phyloP scores from a whole-genome alignment of 2,888 invertebrate genomes.

The Sussaba pulchella region DNA sequence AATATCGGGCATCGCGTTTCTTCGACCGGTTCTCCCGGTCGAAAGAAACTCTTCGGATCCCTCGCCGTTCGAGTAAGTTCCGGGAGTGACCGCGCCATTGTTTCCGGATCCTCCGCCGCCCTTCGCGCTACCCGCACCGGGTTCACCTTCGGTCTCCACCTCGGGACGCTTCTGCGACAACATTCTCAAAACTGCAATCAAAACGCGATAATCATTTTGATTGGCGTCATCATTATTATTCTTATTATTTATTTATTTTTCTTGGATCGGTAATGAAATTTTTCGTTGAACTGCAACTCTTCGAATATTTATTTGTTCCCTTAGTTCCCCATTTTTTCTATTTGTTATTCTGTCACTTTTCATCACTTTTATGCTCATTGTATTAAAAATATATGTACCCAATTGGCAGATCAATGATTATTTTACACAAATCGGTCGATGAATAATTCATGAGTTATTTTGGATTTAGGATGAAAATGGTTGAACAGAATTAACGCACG shows the following conservation, averaged over 20 bases:
- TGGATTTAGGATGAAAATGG: background rate
- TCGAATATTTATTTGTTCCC: too few relatives aligned
- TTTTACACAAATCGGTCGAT: background rate
- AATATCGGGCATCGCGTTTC: conserved; percentile 96
- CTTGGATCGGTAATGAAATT: background rate
- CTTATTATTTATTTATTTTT: background rate
- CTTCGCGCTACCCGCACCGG: conserved; percentile 63
- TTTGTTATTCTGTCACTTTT: too few relatives aligned
- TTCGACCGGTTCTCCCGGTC: conserved; percentile 93
- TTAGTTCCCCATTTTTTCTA: too few relatives aligned
- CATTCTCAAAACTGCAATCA: conserved; percentile 79
- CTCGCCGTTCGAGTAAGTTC: conserved; percentile 84
- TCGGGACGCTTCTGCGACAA: conserved; percentile 79
- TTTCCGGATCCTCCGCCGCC: conserved; percentile 63
- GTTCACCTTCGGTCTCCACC: conserved; percentile 69
- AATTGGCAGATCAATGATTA: background rate
- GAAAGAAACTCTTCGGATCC: conserved; percentile 92
- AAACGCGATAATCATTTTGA: background rate
- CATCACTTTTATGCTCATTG: too few relatives aligned
- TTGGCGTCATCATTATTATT: background rate
- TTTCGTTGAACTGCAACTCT: too few relatives aligned
- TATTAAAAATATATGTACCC: too few relatives aligned
- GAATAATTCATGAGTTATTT: background rate
- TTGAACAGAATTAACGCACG: conserved; percentile 6
- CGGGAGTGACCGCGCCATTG: conserved; percentile 78